Conservation (phyloP, 2,888 invertebrate species). For the Scrobipalpa atriplicella region DNA sequence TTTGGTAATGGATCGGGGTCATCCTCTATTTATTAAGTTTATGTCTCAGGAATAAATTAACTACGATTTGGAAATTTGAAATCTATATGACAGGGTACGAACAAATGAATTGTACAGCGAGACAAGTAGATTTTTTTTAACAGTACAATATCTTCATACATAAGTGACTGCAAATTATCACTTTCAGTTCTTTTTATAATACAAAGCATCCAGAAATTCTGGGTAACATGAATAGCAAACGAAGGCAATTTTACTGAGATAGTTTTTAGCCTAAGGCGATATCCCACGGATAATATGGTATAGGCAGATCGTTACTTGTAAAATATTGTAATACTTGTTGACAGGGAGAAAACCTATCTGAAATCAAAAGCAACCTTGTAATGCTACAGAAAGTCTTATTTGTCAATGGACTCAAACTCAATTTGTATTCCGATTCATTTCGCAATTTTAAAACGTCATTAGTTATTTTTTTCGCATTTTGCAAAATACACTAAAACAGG, state of each 20-base stretch:
- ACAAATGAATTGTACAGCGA: background rate
- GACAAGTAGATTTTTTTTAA: background rate
- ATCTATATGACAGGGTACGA: background rate
- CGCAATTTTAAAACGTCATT: background rate
- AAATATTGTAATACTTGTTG: no score
- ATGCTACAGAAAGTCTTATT: no score
- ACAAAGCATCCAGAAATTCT: background rate
- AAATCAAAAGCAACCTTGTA: no score
- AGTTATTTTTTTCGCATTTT: background rate
- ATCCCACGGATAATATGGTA: background rate
- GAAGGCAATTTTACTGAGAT: slow-evolving; percentile 23
- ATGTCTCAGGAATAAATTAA: background rate
- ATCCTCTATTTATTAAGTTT: slow-evolving; percentile 53
- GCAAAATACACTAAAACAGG: background rate
- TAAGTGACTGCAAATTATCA: no score
- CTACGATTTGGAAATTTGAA: background rate
- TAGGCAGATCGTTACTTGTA: no score
- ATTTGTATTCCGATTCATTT: no score
- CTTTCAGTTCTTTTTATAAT: no score
- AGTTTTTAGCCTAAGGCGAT: slow-evolving; percentile 21
- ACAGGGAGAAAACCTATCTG: no score
- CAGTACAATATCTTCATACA: no score
- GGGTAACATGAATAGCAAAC: slow-evolving; percentile 11
- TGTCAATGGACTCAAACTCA: no score
- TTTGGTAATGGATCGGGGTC: slow-evolving; percentile 77